Evolutionary conservation across 2,113 vertebrate genomes (phyloP).

Genomic region (Oreotragus oreotragus): DNA sequence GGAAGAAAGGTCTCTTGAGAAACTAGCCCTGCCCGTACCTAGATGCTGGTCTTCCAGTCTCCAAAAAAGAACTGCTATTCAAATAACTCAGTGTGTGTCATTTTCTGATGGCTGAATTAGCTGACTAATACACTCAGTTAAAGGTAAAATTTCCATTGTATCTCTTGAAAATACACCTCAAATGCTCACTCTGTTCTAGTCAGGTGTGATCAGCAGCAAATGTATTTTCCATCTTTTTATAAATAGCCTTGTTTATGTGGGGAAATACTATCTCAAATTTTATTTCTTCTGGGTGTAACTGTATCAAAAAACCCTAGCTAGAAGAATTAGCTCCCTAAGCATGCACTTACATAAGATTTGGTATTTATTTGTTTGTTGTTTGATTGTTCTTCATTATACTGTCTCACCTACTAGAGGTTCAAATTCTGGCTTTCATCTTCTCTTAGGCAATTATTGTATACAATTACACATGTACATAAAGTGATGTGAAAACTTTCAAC

Average conservation of each 20-base stretch:
- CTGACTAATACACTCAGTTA: neutral
- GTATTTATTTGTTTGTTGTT: neutral
- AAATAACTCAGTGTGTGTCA: neutral
- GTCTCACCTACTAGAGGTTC: neutral
- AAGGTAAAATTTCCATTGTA: neutral
- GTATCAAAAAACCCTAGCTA: neutral
- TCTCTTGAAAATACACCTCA: neutral
- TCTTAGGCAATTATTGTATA: conserved; percentile 47
- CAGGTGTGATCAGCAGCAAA: neutral
- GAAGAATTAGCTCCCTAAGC: neutral
- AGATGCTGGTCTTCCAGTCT: neutral
- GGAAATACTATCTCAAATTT: neutral
- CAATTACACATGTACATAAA: conserved; percentile 56
- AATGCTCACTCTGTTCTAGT: neutral
- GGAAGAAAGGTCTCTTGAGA: neutral
- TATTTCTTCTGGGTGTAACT: neutral
- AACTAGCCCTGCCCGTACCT: neutral
- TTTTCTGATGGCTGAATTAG: neutral
- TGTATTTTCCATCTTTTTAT: neutral
- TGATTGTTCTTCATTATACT: neutral
- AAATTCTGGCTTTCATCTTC: conserved; percentile 63
- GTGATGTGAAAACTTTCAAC: conserved; percentile 68
- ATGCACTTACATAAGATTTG: neutral
- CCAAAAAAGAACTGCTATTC: neutral
- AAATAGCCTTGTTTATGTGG: neutral